Conservation (phyloP, 2,888 invertebrate genomes). For the Cryptocheilus praepositus region DNA sequence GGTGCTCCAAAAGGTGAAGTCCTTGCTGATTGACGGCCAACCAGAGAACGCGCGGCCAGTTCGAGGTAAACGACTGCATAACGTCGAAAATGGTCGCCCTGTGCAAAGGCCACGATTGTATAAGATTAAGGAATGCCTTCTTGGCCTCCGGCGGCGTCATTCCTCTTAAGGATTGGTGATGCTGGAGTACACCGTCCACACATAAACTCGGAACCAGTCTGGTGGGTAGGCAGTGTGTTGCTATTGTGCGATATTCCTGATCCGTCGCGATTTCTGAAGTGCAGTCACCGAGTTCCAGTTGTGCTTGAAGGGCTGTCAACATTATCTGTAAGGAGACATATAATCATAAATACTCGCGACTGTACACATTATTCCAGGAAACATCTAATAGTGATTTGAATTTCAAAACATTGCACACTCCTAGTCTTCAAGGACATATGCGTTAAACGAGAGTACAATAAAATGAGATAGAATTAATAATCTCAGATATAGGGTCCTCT, state of each 20-base stretch:
- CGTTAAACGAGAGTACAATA: too few species aligned
- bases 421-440: too few species aligned
- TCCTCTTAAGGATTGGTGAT: slow-evolving; percentile 92
- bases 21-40: slow-evolving; percentile 95
- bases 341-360: too few species aligned
- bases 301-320: slow-evolving; percentile 94
- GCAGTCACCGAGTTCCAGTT: slow-evolving; percentile 92
- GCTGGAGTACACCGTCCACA: slow-evolving; percentile 90
- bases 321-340: slow-evolving; percentile 82
- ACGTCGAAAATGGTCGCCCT: slow-evolving; percentile 96
- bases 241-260: slow-evolving; percentile 81
- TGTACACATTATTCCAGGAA: too few species aligned
- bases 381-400: too few species aligned
- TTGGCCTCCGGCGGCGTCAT: slow-evolving; percentile 92
- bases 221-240: slow-evolving; percentile 88
- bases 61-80: slow-evolving; percentile 97
- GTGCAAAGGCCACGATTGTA: slow-evolving; percentile 95
- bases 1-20: slow-evolving; percentile 91
- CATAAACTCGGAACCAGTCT: slow-evolving; percentile 87
- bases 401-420: too few species aligned
- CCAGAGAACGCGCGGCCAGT: slow-evolving; percentile 95
- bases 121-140: slow-evolving; percentile 93
- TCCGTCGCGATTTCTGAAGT: slow-evolving; percentile 78
- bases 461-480: too few species aligned
- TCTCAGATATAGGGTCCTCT: too few species aligned